Conservation (phyloP, 1,140 invertebrate species). For the Tetramorium parvispinum region DNA sequence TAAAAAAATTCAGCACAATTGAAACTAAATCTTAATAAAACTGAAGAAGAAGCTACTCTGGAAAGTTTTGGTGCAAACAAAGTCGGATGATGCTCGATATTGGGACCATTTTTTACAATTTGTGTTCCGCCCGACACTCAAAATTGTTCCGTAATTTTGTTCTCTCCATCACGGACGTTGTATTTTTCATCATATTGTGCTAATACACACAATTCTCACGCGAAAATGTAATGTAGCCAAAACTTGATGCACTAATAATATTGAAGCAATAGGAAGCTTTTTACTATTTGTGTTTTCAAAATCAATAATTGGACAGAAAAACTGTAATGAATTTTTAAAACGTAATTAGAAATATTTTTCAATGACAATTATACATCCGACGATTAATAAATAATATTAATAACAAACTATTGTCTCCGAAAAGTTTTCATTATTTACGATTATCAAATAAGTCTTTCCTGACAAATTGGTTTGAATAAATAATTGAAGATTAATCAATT, state of each 20-base stretch:
- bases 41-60: background rate
- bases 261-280: background rate
- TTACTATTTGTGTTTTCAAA: background rate
- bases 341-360: background rate
- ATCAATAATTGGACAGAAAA: background rate
- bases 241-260: background rate
- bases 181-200: constrained; percentile 6
- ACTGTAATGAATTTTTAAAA: background rate
- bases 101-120: background rate
- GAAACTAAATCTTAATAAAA: background rate
- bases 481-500: background rate
- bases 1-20: background rate
- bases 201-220: background rate
- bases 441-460: background rate
- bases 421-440: background rate
- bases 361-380: background rate
- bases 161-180: background rate
- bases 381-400: background rate
- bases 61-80: background rate
- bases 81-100: background rate
- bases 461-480: background rate
- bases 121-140: background rate
- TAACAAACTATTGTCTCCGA: background rate
- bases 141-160: constrained; percentile 5
- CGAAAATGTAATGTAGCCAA: background rate